Percentiles rank a stretch among this genome's conserved stretches.
These are phyloP conservation scores for Notodonta ziczac DNA, from an alignment of 2,888 invertebrate genomes.

Conservation along the genomic window DNA sequence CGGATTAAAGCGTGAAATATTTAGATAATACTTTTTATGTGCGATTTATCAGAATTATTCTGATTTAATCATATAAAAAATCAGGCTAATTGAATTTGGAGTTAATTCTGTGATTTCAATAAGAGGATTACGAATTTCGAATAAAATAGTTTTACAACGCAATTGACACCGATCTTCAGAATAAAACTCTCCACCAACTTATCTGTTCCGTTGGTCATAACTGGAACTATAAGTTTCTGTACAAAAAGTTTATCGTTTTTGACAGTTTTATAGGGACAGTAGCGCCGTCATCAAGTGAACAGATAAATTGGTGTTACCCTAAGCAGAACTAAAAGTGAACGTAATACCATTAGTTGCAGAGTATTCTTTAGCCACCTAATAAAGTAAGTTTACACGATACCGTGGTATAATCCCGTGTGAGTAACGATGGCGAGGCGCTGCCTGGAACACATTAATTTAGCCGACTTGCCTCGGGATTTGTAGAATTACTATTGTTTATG, in stretches of 20 bases:
- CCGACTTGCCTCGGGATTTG: slow-evolving; percentile 64
- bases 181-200: no score
- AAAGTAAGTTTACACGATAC: slow-evolving; percentile 61
- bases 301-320: not conserved
- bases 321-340: not conserved
- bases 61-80: slow-evolving; percentile 4
- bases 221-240: no score
- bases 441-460: slow-evolving; percentile 67
- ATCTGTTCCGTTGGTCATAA: no score
- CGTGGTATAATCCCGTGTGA: slow-evolving; percentile 64
- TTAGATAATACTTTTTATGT: not conserved
- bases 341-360: slow-evolving; percentile 16
- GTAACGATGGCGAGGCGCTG: slow-evolving; percentile 50
- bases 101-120: not conserved
- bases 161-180: not conserved
- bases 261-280: no score
- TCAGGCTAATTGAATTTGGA: slow-evolving; percentile 2
- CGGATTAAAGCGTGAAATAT: slow-evolving; percentile 5
- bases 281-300: no score
- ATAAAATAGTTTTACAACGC: slow-evolving; percentile 1
- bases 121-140: slow-evolving; percentile 1
- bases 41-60: slow-evolving; percentile 2
- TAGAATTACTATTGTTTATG: slow-evolving; percentile 74
- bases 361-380: slow-evolving; percentile 32
- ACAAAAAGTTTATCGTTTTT: no score